Evolutionary conservation across 2,113 vertebrate species (phyloP), one percentile per base, ranked within the genome.

Genomic region (Thalassoma bifasciatum): DNA sequence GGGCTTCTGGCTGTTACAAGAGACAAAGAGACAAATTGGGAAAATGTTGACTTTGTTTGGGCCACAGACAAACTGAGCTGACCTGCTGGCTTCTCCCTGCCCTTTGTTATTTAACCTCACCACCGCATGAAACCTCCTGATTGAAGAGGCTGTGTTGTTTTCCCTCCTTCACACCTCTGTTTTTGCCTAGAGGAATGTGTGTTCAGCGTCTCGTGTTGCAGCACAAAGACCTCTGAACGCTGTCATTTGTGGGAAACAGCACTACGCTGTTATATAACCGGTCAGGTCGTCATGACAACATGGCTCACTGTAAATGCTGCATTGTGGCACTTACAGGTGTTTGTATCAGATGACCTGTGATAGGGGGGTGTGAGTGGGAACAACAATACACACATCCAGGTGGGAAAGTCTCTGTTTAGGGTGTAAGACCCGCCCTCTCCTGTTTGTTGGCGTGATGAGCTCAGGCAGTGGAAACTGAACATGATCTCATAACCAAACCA

Each of bases 141-240:
- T 40, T 7, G 30, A 42, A 71, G 26, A 6, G 22, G 10, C 40
- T 0, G 38, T 47, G 21, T 34, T 46, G 40, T 56, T 37, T 24
- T 8, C 9, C 47, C 1, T 5, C 1, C 10, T 1, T 19, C 38
- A 34, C 61, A 52, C 44, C 23, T 54, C 46, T 24, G 8, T 21
- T 56, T 26, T 24, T 12, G 8, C 73, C 60, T 46, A 54, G 59
- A 77, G 79, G 80, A 75, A 79, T 70, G 30, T 51, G 66, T 26
- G 24, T 10, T 66, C 40, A 65, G 66, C 68, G 63, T 80, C 66
- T 75, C 12, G 10, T 82, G 74, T 75, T 69, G 59, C 59, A 72
- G 77, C 68, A 88, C 85, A 86, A 64, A 88, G 64, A 64, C 64
- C 10, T 80, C 65, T 40, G 17, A 40, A 36, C 56, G 19, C 47